Percentiles rank a stretch among this genome's conserved stretches.
Conservation (phyloP, 2,113 vertebrate genomes). For the human (Homo sapiens) region DNA sequence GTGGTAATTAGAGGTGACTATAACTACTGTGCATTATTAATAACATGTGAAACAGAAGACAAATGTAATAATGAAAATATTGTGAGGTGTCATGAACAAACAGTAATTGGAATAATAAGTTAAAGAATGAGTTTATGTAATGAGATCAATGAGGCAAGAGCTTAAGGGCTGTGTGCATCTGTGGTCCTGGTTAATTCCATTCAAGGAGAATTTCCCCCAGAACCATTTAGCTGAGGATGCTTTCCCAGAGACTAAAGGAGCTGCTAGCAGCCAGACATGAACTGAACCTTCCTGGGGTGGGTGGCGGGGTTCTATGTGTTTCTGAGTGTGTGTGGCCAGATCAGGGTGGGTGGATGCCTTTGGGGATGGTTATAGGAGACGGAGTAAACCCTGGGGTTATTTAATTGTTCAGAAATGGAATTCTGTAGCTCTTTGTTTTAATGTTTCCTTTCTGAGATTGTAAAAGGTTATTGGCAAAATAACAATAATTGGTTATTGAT, state of each 20-base stretch:
- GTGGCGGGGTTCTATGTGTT: no score
- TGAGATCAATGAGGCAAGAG: constrained; percentile 25
- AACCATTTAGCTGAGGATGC: neutral
- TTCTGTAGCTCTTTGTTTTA: neutral
- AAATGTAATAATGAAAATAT: constrained; percentile 72
- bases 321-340: neutral
- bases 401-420: neutral
- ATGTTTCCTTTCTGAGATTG: neutral
- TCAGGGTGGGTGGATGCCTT: neutral
- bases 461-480: neutral
- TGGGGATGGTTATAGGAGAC: neutral
- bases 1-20: constrained; percentile 69
- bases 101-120: constrained; percentile 68
- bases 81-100: constrained; percentile 64
- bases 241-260: neutral
- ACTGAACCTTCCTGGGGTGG: neutral
- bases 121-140: constrained; percentile 57
- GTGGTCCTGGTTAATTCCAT: neutral
- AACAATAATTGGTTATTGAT: neutral
- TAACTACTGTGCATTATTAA: constrained; percentile 59
- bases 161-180: neutral
- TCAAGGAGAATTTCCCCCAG: neutral
- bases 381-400: neutral
- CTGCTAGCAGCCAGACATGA: neutral
- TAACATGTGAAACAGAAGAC: constrained; percentile 64